Base-by-base conservation (phyloP, 2,113 vertebrate species). In the Ptilonorhynchus violaceus region DNA sequence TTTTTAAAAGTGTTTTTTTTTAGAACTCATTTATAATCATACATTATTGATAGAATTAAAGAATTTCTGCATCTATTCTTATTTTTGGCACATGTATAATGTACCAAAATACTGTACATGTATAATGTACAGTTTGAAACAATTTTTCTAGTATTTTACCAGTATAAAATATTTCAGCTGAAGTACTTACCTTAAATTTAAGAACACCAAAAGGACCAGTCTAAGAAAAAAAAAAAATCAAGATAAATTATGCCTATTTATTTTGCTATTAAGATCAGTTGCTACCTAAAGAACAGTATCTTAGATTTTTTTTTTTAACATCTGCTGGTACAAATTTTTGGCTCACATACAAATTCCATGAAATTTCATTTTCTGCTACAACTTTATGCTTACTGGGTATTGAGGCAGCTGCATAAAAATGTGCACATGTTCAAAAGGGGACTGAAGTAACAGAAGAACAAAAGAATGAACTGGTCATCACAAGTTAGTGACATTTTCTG, bases 401-500 rank as follows among this genome's bases (percentile, higher is more conserved):
- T 63, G 56, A 88, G 35, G 33, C 52, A 84, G n/a, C 79, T 81
- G 76, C 49, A 75, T 72, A 24, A 74, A 93, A 67, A 80, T 30
- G 17, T 33, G n/a, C n/a, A 37, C 28, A 11, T 63, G 35, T 87
- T 84, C 77, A 72, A 52, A 86, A 83, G 47, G 31, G 24, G 10
- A 37, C 49, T 92, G 30, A 37, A 77, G 56, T 77, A 74, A 42
- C n/a, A 79, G 62, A 85, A 92, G 46, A 82, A 66, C 60, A 89
- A 89, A 95, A 82, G 84, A 96, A 83, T 39, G 84, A 85, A 33
- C 42, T 67, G 64, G 66, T 77, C 68, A 56, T 84, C 64, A 72
- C 39, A 60, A 90, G 59, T 42, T 63, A 81, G 64, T 88, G 92
- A 69, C 88, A 84, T 94, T 94, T 92, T 90, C 79, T 83, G 55